These are phyloP conservation scores for Melieria crassipennis DNA, from an alignment of 2,888 invertebrate genomes.

Conservation along the genomic window DNA sequence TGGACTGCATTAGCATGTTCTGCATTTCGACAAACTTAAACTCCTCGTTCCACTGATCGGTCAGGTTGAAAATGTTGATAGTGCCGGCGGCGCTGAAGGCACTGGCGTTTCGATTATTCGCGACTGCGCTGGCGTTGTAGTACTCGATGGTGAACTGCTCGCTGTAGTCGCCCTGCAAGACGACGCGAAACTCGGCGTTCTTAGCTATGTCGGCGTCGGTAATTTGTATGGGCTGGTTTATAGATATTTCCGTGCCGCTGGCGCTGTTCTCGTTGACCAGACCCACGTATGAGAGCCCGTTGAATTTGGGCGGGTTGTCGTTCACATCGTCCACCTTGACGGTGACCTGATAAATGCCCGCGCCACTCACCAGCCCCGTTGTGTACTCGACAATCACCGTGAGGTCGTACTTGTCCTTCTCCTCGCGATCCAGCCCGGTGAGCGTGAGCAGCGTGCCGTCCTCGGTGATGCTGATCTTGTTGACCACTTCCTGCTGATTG, in stretches of 20 bases:
- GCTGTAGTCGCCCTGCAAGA: slow-evolving; percentile 79
- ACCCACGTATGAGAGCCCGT: slow-evolving; percentile 77
- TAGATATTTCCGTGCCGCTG: slow-evolving; percentile 75
- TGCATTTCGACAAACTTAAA: slow-evolving; percentile 63
- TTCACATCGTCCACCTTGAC: slow-evolving; percentile 87
- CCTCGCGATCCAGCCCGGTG: slow-evolving; percentile 80
- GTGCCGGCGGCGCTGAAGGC: slow-evolving; percentile 49
- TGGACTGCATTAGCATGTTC: slow-evolving; percentile 59
- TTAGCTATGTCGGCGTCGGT: slow-evolving; percentile 76
- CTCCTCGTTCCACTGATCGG: slow-evolving; percentile 64
- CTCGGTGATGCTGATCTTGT: slow-evolving; percentile 79
- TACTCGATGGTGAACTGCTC: slow-evolving; percentile 72
- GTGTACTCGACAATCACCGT: slow-evolving; percentile 83
- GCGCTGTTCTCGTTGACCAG: slow-evolving; percentile 81
- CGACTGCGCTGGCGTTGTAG: slow-evolving; percentile 69
- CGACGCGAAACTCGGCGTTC: slow-evolving; percentile 76
- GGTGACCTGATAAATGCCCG: slow-evolving; percentile 82
- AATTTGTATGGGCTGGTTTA: slow-evolving; percentile 76
- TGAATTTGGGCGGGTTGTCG: slow-evolving; percentile 86
- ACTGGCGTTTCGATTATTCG: slow-evolving; percentile 42
- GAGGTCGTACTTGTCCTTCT: slow-evolving; percentile 75
- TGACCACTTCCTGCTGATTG: slow-evolving; percentile 83
- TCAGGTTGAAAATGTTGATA: slow-evolving; percentile 62
- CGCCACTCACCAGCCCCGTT: slow-evolving; percentile 75
- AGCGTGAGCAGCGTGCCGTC: slow-evolving; percentile 85